Base-by-base conservation (phyloP, 2,113 vertebrate species). In the Ptilorrhoa leucosticta region DNA sequence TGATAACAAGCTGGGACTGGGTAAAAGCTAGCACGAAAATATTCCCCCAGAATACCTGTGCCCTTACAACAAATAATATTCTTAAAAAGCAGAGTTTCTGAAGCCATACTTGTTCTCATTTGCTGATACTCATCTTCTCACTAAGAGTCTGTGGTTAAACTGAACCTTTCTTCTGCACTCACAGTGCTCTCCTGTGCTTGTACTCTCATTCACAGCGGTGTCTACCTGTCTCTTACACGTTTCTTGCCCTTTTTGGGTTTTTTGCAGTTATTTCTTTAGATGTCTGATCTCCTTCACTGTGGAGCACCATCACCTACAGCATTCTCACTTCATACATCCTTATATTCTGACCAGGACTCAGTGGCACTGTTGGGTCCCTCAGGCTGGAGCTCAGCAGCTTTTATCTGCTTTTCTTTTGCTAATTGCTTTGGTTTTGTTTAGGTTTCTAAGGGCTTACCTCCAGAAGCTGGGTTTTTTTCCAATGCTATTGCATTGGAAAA, bases 331-430 rank as follows among this genome's bases (percentile, higher is more conserved):
- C n/a, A 39, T 9, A 21, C 3, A 7, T 57, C 61, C 27, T 17
- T 15, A 13, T 1, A 1, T 39, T 53, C 70, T 80, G 35, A 8
- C 23, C 22, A 0, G 21, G 24, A 40, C n/a, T 70, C 2, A 0
- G 19, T 26, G 50, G 17, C 60, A 26, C 22, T 50, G 15, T 15
- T 6, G 3, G 13, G 22, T 47, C 45, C 13, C 69, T 42, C 50
- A 58, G 23, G 19, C 33, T 75, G 71, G 30, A 77, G 54, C 51
- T 24, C 64, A 66, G 56, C 47, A 84, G 30, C 60, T 51, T 61
- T 84, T 22, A 47, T 65, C 68, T 9, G 2, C 31, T 80, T 64
- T 64, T 8, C 26, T 82, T 50, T 90, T 54, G 21, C 35, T 54
- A 18, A 39, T 57, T 85, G 6, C 37, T 79, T 90, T 35, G 30